These are phyloP conservation scores for Allolobophora icterica DNA, from an alignment of 2,888 invertebrate genomes.

Conservation along the genomic window DNA sequence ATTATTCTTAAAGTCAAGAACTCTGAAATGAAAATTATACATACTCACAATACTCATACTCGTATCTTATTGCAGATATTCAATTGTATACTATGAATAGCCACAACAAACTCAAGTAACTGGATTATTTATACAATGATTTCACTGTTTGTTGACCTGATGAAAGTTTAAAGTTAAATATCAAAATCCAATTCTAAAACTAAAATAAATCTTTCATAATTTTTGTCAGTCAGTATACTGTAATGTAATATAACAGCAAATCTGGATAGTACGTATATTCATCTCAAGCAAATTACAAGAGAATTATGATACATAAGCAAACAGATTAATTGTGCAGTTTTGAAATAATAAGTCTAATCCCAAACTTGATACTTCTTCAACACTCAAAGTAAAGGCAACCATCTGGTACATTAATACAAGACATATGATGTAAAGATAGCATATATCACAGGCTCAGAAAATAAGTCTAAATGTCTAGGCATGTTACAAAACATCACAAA, in stretches of 20 bases:
- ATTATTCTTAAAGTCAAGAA: background rate
- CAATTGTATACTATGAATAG: background rate
- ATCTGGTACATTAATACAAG: background rate
- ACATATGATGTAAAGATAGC: background rate
- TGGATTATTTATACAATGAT: conserved; percentile 5
- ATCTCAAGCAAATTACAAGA: background rate
- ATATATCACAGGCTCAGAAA: background rate
- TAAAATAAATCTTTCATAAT: background rate
- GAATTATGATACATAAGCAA: background rate
- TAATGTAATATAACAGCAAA: background rate
- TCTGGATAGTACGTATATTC: background rate
- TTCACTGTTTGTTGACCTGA: background rate
- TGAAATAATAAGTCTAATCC: background rate
- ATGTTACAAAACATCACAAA: too few species aligned
- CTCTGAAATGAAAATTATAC: background rate
- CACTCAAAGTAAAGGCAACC: background rate
- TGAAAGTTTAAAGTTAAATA: background rate
- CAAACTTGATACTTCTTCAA: background rate
- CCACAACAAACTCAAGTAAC: background rate
- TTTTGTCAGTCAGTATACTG: background rate
- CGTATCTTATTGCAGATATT: background rate
- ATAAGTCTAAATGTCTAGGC: background rate
- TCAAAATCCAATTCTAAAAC: background rate
- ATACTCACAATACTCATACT: background rate
- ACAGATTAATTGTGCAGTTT: background rate